Base-by-base conservation (phyloP, 2,888 invertebrate species). In the Rotaria sp. region DNA sequence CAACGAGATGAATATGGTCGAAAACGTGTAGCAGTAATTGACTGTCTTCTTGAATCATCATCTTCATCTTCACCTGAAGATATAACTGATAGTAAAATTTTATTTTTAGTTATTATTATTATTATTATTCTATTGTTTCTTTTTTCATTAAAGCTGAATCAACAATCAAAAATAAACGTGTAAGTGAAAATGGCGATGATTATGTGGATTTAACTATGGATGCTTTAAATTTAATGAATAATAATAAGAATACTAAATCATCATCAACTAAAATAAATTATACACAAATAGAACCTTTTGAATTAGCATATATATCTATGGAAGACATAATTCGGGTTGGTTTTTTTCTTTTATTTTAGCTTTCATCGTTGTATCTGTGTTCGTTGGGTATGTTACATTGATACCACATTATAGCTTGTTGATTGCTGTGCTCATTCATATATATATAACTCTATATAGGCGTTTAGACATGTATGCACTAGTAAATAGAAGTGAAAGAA, bases 21-120 rank as follows among this genome's bases (percentile, higher is more conserved):
- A 80, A 80, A 80, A 80, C 80, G 80, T 11, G 80, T 80, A 1
- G 80, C 80, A n/a, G 80, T 80, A 26, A 45, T 80, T n/a, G 80
- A 80, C 45, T 80, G 80, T 45, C 45, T 80, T 26, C n/a, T 80
- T 26, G 80, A 80, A 80, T 80, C 80, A 45, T 80, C 80, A 45
- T 75, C 75, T 75, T 18, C 67, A 35, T 67, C 67, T 35, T 67
- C 67, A 5, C 35, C 67, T 21, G 67, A 67, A 67, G 67, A 67
- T 35, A 35, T 35, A 21, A 21, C 35, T 18, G 67, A 67, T 21
- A 38, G 67, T 67, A 67, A 35, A 8, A 67, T 4, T 67, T 67
- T 15, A 26, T 18, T 18, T 67, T 35, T 15, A 11, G 15, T 5
- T 67, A 4, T 67, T 11, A 35, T 18, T 4, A 67, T 67, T 13